Percentiles rank a stretch among this genome's conserved stretches.
Conservation (phyloP, 1,140 invertebrate genomes). For the Medauroidea extradentata region DNA sequence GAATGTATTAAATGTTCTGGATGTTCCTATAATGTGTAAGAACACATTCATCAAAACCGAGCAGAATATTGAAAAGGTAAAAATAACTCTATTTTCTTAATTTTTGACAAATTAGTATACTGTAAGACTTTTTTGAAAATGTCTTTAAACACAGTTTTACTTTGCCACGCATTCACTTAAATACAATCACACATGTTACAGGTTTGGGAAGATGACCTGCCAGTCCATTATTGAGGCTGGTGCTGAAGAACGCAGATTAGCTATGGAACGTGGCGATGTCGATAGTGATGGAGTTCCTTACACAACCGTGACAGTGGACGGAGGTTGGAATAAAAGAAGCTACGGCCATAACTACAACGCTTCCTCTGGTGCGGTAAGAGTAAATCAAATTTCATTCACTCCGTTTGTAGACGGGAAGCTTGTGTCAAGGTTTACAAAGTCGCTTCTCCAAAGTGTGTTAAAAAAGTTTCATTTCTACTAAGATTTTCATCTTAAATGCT, state of each 20-base stretch:
- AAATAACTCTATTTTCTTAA: too few relatives aligned
- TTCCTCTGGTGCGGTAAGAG: conserved; percentile 25
- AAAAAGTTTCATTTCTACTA: too few relatives aligned
- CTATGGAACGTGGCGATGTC: conserved; percentile 17
- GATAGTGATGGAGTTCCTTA: conserved; percentile 21
- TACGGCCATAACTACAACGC: conserved; percentile 30
- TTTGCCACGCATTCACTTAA: too few relatives aligned
- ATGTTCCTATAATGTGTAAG: not conserved
- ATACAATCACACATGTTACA: conserved; percentile 6
- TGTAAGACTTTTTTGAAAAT: too few relatives aligned
- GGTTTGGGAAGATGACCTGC: conserved; percentile 10
- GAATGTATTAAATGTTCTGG: not conserved
- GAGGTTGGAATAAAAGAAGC: conserved; percentile 30
- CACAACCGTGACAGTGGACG: conserved; percentile 33
- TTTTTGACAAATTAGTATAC: too few relatives aligned
- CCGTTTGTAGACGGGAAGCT: too few relatives aligned
- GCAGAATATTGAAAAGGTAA: too few relatives aligned
- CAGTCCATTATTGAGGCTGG: conserved; percentile 17
- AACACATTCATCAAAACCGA: not conserved
- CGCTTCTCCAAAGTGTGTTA: too few relatives aligned
- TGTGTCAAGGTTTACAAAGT: too few relatives aligned
- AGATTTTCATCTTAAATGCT: too few relatives aligned
- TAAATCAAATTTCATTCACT: not conserved
- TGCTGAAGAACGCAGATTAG: conserved; percentile 20
- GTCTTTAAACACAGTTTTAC: too few relatives aligned